A percentile compares a stretch with the other conserved stretches of the same genome.
phyloP scores from a whole-genome alignment of 2,888 invertebrate genomes.

The Chaitophorus viminalis region DNA sequence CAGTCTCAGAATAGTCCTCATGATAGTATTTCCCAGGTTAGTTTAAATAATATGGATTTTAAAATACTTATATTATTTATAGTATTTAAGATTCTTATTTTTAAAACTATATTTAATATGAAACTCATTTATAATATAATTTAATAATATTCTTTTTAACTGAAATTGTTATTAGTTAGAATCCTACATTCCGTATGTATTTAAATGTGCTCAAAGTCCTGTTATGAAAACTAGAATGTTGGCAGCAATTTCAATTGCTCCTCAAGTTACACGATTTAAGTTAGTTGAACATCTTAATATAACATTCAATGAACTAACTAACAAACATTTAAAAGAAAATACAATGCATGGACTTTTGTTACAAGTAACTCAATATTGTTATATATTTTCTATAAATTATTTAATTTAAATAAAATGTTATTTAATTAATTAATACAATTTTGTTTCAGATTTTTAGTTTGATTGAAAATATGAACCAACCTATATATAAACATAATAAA shows the following conservation, averaged over 20 bases:
- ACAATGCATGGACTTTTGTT: constrained; percentile 75
- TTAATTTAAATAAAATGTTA: neutral
- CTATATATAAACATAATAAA: neutral
- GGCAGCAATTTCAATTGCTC: constrained; percentile 77
- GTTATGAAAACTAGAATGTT: constrained; percentile 78
- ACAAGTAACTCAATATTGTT: constrained; percentile 70
- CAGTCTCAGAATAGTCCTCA: constrained; percentile 79
- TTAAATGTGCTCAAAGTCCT: constrained; percentile 74
- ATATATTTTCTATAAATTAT: neutral
- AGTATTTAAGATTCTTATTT: too few relatives aligned
- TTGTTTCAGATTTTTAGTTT: constrained; percentile 48
- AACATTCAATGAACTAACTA: constrained; percentile 67
- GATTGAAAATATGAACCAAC: constrained; percentile 40
- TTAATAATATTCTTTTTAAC: neutral
- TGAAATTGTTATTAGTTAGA: constrained; percentile 69
- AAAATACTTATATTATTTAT: neutral
- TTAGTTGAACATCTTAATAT: constrained; percentile 66
- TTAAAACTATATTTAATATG: too few relatives aligned
- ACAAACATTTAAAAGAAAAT: constrained; percentile 69
- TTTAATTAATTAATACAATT: neutral
- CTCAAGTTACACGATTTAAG: constrained; percentile 70
- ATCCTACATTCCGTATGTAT: constrained; percentile 75
- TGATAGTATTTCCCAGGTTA: constrained; percentile 76
- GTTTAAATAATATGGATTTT: constrained; percentile 8
- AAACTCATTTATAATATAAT: neutral